A percentile compares a stretch with the other conserved stretches of the same genome.
phyloP scores from a whole-genome alignment of 1,140 invertebrate genomes.

The Achatina immaculata region DNA sequence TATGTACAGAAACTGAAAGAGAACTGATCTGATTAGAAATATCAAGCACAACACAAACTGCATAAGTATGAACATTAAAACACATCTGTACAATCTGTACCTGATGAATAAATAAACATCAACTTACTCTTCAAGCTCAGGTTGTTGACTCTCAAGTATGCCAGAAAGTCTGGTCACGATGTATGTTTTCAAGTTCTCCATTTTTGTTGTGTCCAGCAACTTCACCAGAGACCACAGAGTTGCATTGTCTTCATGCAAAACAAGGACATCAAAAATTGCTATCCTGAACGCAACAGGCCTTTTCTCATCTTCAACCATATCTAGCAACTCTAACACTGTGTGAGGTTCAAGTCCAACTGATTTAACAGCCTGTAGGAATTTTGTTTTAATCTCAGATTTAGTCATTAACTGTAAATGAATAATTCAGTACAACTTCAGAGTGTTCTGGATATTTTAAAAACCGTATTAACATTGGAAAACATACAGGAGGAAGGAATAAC shows the following conservation, averaged over 20 bases:
- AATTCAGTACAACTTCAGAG: too few relatives aligned
- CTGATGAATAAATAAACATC: too few relatives aligned
- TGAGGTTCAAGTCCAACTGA: background rate
- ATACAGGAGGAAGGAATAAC: too few relatives aligned
- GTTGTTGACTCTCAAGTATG: background rate
- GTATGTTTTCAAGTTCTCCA: conserved; percentile 6
- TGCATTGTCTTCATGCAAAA: background rate
- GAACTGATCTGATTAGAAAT: too few relatives aligned
- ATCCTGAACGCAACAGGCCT: background rate
- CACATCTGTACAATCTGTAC: background rate
- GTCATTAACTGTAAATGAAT: too few relatives aligned
- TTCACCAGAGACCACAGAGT: background rate
- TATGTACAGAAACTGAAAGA: too few relatives aligned
- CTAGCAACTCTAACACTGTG: background rate
- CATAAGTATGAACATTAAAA: background rate
- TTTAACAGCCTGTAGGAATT: background rate
- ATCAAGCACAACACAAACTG: background rate
- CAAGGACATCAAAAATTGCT: conserved; percentile 9
- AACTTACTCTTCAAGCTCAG: background rate
- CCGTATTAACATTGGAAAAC: too few relatives aligned
- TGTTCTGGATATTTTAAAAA: too few relatives aligned
- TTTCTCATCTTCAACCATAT: background rate
- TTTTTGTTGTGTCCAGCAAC: background rate
- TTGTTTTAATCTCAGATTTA: too few relatives aligned
- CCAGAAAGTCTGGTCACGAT: background rate